Evolutionary conservation across 2,797 vertebrate genomes (phyloP).

Genomic region (Pipistrellus nathusii): DNA sequence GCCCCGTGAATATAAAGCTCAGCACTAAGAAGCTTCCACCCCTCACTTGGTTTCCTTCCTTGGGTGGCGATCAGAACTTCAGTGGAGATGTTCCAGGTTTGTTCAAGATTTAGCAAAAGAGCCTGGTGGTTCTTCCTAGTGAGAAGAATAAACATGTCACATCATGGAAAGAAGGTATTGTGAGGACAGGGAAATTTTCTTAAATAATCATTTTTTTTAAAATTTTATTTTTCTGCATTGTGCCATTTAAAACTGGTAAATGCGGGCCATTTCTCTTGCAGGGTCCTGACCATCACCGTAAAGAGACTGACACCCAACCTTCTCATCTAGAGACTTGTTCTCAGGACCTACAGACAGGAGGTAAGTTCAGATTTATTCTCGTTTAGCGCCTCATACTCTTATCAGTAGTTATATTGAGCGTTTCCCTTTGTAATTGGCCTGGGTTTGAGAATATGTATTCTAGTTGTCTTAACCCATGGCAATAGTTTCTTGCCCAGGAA

Average conservation of each 20-base stretch:
- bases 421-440: not conserved
- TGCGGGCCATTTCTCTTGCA: constrained; percentile 55
- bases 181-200: not conserved
- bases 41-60: fast-evolving
- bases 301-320: not conserved
- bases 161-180: not conserved
- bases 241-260: not conserved
- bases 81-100: not conserved
- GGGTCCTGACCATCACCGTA: constrained; percentile 57
- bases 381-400: constrained; percentile 6
- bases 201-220: not conserved
- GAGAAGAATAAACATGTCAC: not conserved
- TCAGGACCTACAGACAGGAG: constrained; percentile 53
- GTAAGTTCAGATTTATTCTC: constrained; percentile 74
- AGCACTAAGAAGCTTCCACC: fast-evolving
- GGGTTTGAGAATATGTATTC: not conserved
- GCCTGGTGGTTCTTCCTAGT: not conserved
- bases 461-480: not conserved
- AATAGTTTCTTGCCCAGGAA: not conserved
- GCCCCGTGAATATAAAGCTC: not conserved
- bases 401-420: not conserved
- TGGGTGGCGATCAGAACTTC: fast-evolving
- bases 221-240: not conserved
- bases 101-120: not conserved
- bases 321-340: constrained; percentile 61